phyloP scores from a whole-genome alignment of 2,888 invertebrate genomes.

The Stenichneumon culpator region DNA sequence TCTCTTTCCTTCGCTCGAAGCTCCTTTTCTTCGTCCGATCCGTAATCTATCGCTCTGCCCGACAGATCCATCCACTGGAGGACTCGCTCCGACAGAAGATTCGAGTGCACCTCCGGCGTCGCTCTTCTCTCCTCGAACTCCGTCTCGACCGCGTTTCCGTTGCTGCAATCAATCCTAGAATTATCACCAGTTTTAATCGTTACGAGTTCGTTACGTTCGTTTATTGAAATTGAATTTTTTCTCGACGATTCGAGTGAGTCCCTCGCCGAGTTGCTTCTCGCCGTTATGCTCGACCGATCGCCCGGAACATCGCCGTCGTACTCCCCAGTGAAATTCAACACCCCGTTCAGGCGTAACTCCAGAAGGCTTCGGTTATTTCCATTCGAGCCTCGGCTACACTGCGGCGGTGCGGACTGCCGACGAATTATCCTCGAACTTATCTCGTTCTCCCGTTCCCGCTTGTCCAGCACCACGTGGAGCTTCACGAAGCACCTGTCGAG shows the following conservation, averaged over 20 bases:
- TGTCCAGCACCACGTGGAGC: constrained; percentile 77
- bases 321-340: constrained; percentile 51
- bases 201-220: neutral
- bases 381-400: constrained; percentile 46
- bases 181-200: constrained; percentile 7
- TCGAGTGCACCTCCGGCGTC: constrained; percentile 69
- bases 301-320: constrained; percentile 11
- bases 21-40: constrained; percentile 48
- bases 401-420: constrained; percentile 77
- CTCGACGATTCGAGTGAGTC: constrained; percentile 9
- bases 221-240: constrained; percentile 36
- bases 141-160: neutral
- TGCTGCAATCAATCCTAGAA: constrained; percentile 4
- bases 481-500: constrained; percentile 79
- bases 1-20: neutral
- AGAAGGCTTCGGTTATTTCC: constrained; percentile 43
- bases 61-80: constrained; percentile 93
- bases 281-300: constrained; percentile 31
- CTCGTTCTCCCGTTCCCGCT: constrained; percentile 65
- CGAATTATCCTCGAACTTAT: constrained; percentile 69
- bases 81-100: constrained; percentile 90
- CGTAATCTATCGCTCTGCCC: constrained; percentile 85
- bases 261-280: neutral
- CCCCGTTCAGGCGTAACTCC: constrained; percentile 54
- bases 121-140: constrained; percentile 5